phyloP scores from a whole-genome alignment of 2,888 invertebrate species.

The Acrobasis suavella region DNA sequence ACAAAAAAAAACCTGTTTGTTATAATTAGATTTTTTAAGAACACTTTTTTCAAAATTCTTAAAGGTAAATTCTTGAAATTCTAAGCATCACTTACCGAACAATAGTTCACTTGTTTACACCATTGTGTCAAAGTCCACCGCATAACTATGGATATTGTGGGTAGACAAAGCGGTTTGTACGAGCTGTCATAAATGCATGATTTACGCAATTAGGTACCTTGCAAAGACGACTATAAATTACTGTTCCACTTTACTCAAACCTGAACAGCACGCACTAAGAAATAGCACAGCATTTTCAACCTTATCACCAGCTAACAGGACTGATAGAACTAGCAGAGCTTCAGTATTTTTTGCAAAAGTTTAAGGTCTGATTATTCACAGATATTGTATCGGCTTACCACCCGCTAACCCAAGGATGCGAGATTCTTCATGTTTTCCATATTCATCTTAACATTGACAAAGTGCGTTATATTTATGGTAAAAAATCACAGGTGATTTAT shows the following conservation, averaged over 20 bases:
- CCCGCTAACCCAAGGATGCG: slow-evolving; percentile 74
- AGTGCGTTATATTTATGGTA: slow-evolving; percentile 36
- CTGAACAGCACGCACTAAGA: slow-evolving; percentile 27
- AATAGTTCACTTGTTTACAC: slow-evolving; percentile 61
- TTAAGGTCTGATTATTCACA: slow-evolving; percentile 72
- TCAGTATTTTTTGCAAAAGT: slow-evolving; percentile 39
- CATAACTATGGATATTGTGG: slow-evolving; percentile 46
- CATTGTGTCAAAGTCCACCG: slow-evolving; percentile 56
- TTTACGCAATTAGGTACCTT: slow-evolving; percentile 73
- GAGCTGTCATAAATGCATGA: slow-evolving; percentile 79
- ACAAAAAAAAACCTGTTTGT: slow-evolving; percentile 8
- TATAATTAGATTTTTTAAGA: background rate
- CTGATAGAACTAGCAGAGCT: slow-evolving; percentile 11
- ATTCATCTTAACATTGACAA: slow-evolving; percentile 41
- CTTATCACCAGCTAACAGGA: slow-evolving; percentile 37
- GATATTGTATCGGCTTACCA: slow-evolving; percentile 74
- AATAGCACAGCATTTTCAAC: slow-evolving; percentile 35
- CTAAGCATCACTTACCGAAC: slow-evolving; percentile 39
- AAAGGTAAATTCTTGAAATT: slow-evolving; percentile 10
- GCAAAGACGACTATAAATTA: slow-evolving; percentile 78
- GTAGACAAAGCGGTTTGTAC: slow-evolving; percentile 68
- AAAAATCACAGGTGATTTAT: slow-evolving; percentile 9
- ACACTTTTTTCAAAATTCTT: background rate
- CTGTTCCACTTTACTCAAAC: slow-evolving; percentile 65
- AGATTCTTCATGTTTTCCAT: slow-evolving; percentile 53